These are phyloP conservation scores for Fragum sueziense DNA, from an alignment of 2,888 invertebrate species.

Conservation along the genomic window DNA sequence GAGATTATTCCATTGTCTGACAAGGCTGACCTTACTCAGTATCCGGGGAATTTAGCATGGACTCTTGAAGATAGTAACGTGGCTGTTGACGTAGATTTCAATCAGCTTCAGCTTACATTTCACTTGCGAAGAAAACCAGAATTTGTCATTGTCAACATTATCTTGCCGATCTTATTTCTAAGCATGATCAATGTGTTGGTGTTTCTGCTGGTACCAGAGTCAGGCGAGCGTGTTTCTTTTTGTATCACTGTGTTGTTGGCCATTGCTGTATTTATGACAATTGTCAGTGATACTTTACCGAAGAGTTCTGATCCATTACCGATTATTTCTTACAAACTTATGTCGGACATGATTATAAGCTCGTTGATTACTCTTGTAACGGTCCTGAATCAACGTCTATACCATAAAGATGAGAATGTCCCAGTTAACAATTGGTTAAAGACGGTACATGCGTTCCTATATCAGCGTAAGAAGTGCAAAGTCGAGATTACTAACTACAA, in stretches of 20 bases:
- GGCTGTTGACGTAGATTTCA: background rate
- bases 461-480: background rate
- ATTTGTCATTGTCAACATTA: constrained; percentile 46
- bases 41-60: background rate
- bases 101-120: background rate
- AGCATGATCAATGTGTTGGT: constrained; percentile 51
- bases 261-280: constrained; percentile 54
- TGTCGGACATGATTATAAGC: constrained; percentile 56
- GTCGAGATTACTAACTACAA: background rate
- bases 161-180: constrained; percentile 54
- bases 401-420: constrained; percentile 48
- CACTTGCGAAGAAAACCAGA: constrained; percentile 3
- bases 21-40: background rate
- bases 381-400: constrained; percentile 49
- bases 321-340: constrained; percentile 29
- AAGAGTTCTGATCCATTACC: constrained; percentile 52
- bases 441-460: background rate
- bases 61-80: background rate
- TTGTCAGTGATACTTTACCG: constrained; percentile 54
- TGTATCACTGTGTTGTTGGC: constrained; percentile 55
- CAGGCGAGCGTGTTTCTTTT: constrained; percentile 53
- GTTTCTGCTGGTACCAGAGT: constrained; percentile 51
- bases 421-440: constrained; percentile 6
- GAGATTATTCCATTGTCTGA: background rate
- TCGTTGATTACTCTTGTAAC: constrained; percentile 57